Conservation (phyloP, 1,140 invertebrate species). For the Megathymus violae region DNA sequence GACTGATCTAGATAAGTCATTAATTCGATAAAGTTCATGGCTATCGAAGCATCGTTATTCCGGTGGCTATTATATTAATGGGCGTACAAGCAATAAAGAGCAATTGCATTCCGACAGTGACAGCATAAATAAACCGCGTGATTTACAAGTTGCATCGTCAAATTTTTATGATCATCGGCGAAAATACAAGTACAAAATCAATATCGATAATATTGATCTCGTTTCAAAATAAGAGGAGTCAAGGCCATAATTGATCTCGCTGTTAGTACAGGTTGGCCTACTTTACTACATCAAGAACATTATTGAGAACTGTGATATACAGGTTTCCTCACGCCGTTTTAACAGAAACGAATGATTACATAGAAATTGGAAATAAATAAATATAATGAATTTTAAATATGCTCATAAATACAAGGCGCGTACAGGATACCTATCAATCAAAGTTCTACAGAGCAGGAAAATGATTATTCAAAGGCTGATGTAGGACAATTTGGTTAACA, state of each 20-base stretch:
- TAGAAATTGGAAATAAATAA: too few species aligned
- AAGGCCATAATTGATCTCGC: background rate
- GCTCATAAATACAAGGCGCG: too few species aligned
- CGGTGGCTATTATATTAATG: slow-evolving; percentile 45
- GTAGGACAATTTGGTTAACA: too few species aligned
- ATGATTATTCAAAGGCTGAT: too few species aligned
- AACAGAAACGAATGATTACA: too few species aligned
- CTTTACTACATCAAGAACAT: background rate
- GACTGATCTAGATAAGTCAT: background rate
- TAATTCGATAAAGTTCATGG: slow-evolving; percentile 47
- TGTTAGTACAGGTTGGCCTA: background rate
- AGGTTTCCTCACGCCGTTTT: too few species aligned
- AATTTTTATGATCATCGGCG: slow-evolving; percentile 38
- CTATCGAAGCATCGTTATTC: slow-evolving; percentile 47
- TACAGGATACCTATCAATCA: too few species aligned
- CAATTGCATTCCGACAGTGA: slow-evolving; percentile 46
- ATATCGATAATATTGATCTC: background rate
- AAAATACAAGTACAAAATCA: background rate
- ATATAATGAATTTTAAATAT: too few species aligned
- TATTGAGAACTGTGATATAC: background rate
- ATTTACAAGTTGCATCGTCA: slow-evolving; percentile 20
- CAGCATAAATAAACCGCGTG: slow-evolving; percentile 43
- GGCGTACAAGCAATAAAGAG: slow-evolving; percentile 49
- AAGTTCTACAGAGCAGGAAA: too few species aligned
- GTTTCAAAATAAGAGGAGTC: background rate